Base-by-base conservation (phyloP, 2,797 vertebrate genomes). In the Coranthus polyacanthus region DNA sequence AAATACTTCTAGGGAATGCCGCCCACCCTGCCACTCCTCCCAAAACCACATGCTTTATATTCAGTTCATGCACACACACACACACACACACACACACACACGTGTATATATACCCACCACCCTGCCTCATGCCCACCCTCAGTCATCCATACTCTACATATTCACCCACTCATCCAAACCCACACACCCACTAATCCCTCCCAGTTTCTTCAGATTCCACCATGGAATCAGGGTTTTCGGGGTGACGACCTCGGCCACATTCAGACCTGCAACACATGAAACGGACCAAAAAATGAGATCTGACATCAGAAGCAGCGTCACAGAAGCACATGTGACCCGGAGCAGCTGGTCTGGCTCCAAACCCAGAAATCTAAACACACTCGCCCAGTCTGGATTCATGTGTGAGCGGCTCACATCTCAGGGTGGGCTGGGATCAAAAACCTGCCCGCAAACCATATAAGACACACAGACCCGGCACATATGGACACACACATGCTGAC, bases 121-220 rank as follows among this genome's bases (percentile, higher is more conserved):
- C 50, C 61, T 70, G 79, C 69, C 47, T 72, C 83, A 82, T 82
- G 43, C 75, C 74, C 43, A 1, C 54, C 69, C 43, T 70, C 78
- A 77, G 46, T 54, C 84, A 88, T 81, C 72, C 83, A 65, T 76
- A 50, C 56, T 42, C 21, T 34, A 76, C 78, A 83, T 50, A 47
- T 34, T 57, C 77, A 56, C 41, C 74, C 78, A 69, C 64, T 83
- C 86, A 84, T 77, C 38, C 38, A 62, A 67, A 65, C 64, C 72
- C 75, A 80, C 79, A 53, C 75, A 84, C 81, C 76, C 81, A 74
- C 86, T 88, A 88, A 88, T 78, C 73, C 88, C 77, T 79, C 77
- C 77, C 71, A 87, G 82, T 78, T 77, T 85, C 84, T 82, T 88
- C 86, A 89, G 86, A 90, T 78, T 76, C 72, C 85, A 63, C 16